phyloP scores from a whole-genome alignment of 2,797 vertebrate genomes.

The Stomatorhinus walkeri region DNA sequence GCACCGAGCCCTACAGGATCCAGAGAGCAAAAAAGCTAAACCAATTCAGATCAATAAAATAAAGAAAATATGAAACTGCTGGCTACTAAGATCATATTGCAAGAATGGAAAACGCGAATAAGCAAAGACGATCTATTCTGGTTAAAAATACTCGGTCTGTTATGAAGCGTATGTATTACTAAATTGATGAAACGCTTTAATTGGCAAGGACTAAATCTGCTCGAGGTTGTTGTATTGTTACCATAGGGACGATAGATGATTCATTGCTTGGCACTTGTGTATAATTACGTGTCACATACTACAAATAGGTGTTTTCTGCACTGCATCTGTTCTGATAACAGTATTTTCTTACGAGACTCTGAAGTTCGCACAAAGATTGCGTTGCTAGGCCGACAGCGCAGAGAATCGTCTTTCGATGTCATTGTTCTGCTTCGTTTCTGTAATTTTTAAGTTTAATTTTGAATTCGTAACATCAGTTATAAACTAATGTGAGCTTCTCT shows the following conservation, averaged over 20 bases:
- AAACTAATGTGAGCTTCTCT: neutral
- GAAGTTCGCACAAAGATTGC: neutral
- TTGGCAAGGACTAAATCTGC: neutral
- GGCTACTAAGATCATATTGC: neutral
- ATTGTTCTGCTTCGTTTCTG: neutral
- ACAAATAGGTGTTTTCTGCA: neutral
- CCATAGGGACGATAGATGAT: neutral
- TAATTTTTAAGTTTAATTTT: neutral
- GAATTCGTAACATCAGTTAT: neutral
- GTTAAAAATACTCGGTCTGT: neutral
- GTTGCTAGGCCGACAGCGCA: neutral
- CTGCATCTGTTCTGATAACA: neutral
- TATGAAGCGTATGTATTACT: neutral
- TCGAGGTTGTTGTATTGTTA: conserved; percentile 4
- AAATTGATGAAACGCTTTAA: neutral
- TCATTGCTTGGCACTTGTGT: neutral
- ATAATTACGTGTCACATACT: neutral
- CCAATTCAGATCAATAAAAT: neutral
- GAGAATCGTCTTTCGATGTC: neutral
- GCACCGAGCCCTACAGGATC: neutral
- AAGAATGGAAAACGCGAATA: neutral
- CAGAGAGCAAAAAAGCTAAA: neutral
- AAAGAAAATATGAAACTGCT: neutral
- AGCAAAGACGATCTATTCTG: neutral
- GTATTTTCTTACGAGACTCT: neutral